These are phyloP conservation scores for Euplagia quadripunctaria DNA, from an alignment of 2,888 invertebrate species.

Conservation along the genomic window DNA sequence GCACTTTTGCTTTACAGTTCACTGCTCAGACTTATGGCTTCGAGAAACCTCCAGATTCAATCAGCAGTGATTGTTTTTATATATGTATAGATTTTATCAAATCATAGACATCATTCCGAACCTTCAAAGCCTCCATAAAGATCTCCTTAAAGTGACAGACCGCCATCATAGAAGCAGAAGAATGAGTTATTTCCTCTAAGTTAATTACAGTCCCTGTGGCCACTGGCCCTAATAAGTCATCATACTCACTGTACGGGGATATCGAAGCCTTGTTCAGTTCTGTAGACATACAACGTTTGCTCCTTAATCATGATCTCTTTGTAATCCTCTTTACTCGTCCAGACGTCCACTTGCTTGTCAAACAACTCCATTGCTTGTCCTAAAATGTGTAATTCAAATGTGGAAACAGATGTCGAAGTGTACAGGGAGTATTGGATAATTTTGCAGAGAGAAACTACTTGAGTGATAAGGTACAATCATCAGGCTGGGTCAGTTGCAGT, in stretches of 20 bases:
- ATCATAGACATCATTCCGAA: too few species aligned
- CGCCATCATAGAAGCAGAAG: neutral
- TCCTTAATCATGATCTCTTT: neutral
- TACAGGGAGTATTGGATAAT: neutral
- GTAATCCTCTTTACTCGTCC: slow-evolving; percentile 15
- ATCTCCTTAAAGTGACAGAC: too few species aligned
- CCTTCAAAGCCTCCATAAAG: too few species aligned
- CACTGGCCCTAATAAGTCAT: neutral
- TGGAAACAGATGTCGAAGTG: neutral
- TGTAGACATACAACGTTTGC: slow-evolving; percentile 29
- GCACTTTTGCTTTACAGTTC: too few species aligned
- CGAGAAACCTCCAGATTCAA: too few species aligned
- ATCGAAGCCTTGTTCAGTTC: slow-evolving; percentile 29
- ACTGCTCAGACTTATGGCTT: too few species aligned
- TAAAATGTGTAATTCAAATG: slow-evolving; percentile 8
- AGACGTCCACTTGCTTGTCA: slow-evolving; percentile 41
- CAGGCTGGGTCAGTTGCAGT: too few species aligned
- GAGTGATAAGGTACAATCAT: too few species aligned
- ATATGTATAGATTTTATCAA: too few species aligned
- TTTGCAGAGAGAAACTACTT: too few species aligned
- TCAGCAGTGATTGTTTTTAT: too few species aligned
- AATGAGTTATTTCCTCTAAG: neutral
- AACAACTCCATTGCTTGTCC: slow-evolving; percentile 31
- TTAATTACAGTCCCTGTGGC: neutral
- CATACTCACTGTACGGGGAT: slow-evolving; percentile 44